Percentiles rank a stretch among this genome's conserved stretches.
Conservation (phyloP, 1,140 invertebrate genomes). For the Coboldia fuscipes region DNA sequence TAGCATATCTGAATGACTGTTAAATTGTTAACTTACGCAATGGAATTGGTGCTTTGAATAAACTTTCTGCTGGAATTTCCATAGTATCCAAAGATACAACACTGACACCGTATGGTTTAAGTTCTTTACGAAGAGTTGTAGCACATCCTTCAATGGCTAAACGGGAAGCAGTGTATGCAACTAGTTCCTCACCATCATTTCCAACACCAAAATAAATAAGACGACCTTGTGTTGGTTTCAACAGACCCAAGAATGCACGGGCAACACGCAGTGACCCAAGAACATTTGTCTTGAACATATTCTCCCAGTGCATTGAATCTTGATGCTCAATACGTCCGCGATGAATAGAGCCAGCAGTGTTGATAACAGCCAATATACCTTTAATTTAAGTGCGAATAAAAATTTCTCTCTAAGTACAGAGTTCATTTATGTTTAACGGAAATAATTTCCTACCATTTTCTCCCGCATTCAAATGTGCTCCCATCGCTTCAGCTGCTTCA, state of each 20-base stretch:
- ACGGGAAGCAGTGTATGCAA: slow-evolving; percentile 42
- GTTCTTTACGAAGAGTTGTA: slow-evolving; percentile 39
- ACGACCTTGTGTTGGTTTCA: slow-evolving; percentile 29
- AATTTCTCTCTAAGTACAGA: neutral
- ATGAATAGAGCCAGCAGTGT: slow-evolving; percentile 50
- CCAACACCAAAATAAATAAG: slow-evolving; percentile 33
- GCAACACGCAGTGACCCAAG: slow-evolving; percentile 50
- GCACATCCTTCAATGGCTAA: slow-evolving; percentile 50
- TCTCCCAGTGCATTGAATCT: slow-evolving; percentile 52
- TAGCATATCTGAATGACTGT: neutral
- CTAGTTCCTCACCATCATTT: slow-evolving; percentile 26
- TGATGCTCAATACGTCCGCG: slow-evolving; percentile 44
- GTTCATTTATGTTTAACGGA: slow-evolving; percentile 4
- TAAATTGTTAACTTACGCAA: slow-evolving; percentile 22
- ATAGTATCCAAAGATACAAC: slow-evolving; percentile 55
- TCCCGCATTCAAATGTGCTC: slow-evolving; percentile 56
- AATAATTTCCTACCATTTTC: slow-evolving; percentile 47
- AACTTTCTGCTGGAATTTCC: slow-evolving; percentile 35
- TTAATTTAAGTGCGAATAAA: neutral
- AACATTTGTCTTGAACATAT: slow-evolving; percentile 50
- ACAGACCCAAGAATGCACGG: slow-evolving; percentile 45
- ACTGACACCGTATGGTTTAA: slow-evolving; percentile 41
- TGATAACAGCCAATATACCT: slow-evolving; percentile 65
- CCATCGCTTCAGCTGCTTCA: slow-evolving; percentile 49
- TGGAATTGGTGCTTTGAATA: slow-evolving; percentile 31